phyloP scores from a whole-genome alignment of 2,113 vertebrate genomes.

The Entomyzon cyanotis region DNA sequence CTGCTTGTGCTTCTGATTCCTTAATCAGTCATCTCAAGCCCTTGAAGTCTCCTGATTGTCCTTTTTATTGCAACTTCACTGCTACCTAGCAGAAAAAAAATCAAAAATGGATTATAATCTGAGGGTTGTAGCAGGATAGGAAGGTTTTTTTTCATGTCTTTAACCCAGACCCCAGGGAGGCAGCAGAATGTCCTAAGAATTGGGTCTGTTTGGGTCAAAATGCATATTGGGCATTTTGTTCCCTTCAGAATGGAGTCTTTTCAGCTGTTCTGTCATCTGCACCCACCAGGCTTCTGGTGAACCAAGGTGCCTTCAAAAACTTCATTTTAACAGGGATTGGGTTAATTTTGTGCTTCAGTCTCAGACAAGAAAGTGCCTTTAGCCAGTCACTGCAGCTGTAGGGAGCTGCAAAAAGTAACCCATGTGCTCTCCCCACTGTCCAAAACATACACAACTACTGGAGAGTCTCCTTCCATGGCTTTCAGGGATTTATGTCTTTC shows the following conservation, averaged over 20 bases:
- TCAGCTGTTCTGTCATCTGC: not conserved
- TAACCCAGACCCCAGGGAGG: not conserved
- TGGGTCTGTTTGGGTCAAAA: not conserved
- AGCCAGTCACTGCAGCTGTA: fast-evolving
- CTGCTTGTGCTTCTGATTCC: not conserved
- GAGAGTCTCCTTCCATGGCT: not conserved
- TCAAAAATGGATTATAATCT: not conserved
- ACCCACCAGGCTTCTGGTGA: not conserved
- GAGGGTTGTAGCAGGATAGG: not conserved
- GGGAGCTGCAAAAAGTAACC: not conserved
- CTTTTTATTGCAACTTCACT: not conserved
- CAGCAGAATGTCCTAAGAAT: not conserved
- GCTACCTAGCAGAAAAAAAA: not conserved
- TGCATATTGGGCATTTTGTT: not conserved
- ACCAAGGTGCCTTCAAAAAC: not conserved
- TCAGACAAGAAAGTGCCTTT: not conserved
- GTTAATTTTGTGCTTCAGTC: not conserved
- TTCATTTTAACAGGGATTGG: not conserved
- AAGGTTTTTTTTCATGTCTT: not conserved
- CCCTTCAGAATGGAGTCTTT: not conserved
- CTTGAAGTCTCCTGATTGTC: not conserved
- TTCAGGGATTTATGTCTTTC: not conserved
- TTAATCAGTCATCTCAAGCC: not conserved
- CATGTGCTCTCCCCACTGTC: not conserved
- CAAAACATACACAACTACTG: not conserved